phyloP scores from a whole-genome alignment of 2,113 vertebrate species.

The Genyomyrus donnyi region DNA sequence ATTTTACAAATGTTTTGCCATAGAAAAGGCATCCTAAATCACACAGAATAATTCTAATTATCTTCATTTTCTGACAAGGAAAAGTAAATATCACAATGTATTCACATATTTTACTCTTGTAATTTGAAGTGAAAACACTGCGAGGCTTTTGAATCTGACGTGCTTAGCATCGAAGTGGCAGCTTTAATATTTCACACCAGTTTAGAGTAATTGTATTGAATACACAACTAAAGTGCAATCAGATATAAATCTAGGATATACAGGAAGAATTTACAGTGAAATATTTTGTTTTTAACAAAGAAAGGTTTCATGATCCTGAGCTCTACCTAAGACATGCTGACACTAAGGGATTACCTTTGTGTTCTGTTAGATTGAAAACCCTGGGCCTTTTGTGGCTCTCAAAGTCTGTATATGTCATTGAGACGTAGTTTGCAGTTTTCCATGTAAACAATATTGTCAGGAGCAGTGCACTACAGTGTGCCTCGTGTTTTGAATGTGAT shows the following conservation, averaged over 20 bases:
- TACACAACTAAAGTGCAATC: neutral
- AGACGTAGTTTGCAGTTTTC: neutral
- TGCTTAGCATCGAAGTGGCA: neutral
- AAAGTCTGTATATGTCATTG: neutral
- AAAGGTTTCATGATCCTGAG: neutral
- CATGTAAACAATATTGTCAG: neutral
- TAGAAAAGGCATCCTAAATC: neutral
- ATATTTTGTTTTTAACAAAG: neutral
- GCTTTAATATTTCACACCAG: neutral
- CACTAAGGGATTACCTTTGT: neutral
- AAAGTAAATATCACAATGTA: neutral
- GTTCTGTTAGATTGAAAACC: neutral
- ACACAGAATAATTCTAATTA: neutral
- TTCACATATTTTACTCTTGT: neutral
- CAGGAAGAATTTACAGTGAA: neutral
- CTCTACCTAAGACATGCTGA: neutral
- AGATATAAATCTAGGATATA: neutral
- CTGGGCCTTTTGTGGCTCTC: neutral
- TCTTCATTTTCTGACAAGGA: neutral
- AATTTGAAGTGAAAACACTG: neutral
- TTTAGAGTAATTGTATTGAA: neutral
- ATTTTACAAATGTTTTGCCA: neutral
- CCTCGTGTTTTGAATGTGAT: neutral
- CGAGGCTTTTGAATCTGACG: neutral
- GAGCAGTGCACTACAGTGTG: neutral